These are phyloP conservation scores for Hepsetus odoe DNA, from an alignment of 2,113 vertebrate species.

Conservation along the genomic window DNA sequence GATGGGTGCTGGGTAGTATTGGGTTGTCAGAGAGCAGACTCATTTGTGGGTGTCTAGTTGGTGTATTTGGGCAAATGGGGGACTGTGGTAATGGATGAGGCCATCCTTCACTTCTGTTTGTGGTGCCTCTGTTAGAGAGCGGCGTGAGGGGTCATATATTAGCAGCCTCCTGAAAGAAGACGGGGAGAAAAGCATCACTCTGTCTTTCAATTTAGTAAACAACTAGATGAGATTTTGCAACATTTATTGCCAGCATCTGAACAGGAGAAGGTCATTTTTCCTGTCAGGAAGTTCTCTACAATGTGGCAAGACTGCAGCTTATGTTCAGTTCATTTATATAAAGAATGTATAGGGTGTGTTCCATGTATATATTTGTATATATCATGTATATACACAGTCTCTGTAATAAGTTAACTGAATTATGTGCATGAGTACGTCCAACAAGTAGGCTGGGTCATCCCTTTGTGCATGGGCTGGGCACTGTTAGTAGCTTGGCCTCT, in stretches of 20 bases:
- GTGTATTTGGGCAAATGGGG: constrained; percentile 39
- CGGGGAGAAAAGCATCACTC: constrained; percentile 22
- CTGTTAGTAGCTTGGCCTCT: constrained; percentile 6
- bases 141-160: constrained; percentile 65
- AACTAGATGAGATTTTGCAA: constrained; percentile 38
- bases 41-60: constrained; percentile 66
- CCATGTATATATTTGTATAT: too few relatives aligned
- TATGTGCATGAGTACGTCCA: background rate
- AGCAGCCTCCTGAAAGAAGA: constrained; percentile 52
- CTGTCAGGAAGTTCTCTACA: constrained; percentile 42
- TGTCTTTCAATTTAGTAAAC: constrained; percentile 51
- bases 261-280: constrained; percentile 52
- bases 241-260: constrained; percentile 47
- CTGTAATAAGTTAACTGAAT: constrained; percentile 34
- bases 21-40: constrained; percentile 67
- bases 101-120: constrained; percentile 65
- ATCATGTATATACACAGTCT: background rate
- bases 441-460: constrained; percentile 22
- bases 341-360: background rate
- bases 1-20: constrained; percentile 63
- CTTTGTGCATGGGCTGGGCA: background rate
- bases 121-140: constrained; percentile 47
- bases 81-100: constrained; percentile 67
- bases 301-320: constrained; percentile 26
- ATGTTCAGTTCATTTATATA: background rate